Evolutionary conservation across 2,113 vertebrate species (phyloP), one percentile per base, ranked within the genome.

Genomic region (Psilopogon haemacephalus): DNA sequence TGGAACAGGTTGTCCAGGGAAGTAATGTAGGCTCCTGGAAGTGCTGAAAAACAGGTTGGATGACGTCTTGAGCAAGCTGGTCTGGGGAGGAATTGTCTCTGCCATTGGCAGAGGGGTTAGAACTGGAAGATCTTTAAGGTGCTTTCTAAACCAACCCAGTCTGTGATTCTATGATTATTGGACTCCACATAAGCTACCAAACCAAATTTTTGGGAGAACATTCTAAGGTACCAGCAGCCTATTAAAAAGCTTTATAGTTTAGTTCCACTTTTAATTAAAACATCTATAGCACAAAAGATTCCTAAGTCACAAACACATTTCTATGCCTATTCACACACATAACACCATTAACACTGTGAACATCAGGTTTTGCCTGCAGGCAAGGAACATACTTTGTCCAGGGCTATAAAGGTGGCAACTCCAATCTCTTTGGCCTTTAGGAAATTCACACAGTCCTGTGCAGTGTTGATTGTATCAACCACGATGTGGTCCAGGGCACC

Each of bases 401-500:
- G 98, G 62, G 98, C 99, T 88, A 99, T 99, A 58, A 99, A 99
- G 2, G 99, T 99, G 60, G 99, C 99, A 27, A 98, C 97, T 12
- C 99, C 99, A 28, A 99, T 97, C 84, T 98, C 98, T 35, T 97
- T 95, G 15, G 94, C 97, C 97, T 99, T 99, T 56, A 99, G 97
- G 96, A 99, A 99, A 12, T 97, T 98, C 59, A 99, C 99, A 70
- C 99, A 99, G 87, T 97, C 95, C 97, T 99, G 99, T 28, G 99
- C 99, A 3, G 98, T 99, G 94, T 99, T 98, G 20, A 99, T 99
- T 28, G 98, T 98, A 90, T 99, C 98, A 33, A 99, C 99, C n/a
- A 99, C 96, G 16, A 99, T 99, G 97, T 99, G 97, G 95, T 99
- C 99, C 69, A 99, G 91, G n/a, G 99, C 98, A 15, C 97, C 98